Evolutionary conservation across 2,888 invertebrate species (phyloP).

Genomic region (Nemotelus pantherinus): DNA sequence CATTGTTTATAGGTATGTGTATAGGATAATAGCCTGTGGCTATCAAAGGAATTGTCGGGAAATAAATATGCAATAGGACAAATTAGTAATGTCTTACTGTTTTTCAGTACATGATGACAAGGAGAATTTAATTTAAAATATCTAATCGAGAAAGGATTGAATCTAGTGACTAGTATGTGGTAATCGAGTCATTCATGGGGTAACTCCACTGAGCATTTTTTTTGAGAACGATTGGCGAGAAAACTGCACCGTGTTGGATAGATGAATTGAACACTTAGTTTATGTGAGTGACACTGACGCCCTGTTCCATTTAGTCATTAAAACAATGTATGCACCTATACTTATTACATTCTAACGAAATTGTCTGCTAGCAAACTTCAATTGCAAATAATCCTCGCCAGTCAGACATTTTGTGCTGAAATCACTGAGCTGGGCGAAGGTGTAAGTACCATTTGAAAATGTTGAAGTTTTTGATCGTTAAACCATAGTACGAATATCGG

Average conservation of each 20-base stretch:
- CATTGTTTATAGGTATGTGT: conserved; percentile 10
- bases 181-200: too few species aligned
- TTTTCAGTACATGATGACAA: too few species aligned
- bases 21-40: not conserved
- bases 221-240: too few species aligned
- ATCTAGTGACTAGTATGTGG: too few species aligned
- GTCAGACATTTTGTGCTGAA: conserved; percentile 13
- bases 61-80: conserved; percentile 39
- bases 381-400: conserved; percentile 2
- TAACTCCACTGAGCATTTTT: too few species aligned
- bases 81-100: conserved; percentile 14
- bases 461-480: conserved; percentile 41
- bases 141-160: too few species aligned
- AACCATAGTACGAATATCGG: conserved; percentile 5
- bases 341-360: conserved; percentile 12
- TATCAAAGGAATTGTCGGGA: conserved; percentile 9
- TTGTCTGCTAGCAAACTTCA: conserved; percentile 26
- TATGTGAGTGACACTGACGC: too few species aligned
- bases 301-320: not conserved
- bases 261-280: too few species aligned
- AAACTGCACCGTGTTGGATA: too few species aligned
- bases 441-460: conserved; percentile 38
- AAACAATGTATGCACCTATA: not conserved
- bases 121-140: too few species aligned
- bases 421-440: conserved; percentile 25